Conservation (phyloP, 2,797 vertebrate genomes). For the Micromesistius poutassou region DNA sequence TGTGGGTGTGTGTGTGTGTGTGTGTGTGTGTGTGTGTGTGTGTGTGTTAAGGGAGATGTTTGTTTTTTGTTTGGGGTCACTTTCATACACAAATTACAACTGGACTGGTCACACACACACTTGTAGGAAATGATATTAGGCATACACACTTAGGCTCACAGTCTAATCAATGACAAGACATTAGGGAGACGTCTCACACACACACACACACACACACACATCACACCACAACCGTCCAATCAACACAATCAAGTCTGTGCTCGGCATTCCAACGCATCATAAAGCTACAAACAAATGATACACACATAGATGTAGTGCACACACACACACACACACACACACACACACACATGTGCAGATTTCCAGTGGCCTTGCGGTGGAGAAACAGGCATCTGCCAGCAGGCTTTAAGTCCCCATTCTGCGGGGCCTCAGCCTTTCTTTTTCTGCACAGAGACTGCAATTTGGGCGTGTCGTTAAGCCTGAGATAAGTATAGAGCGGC, state of each 20-base stretch:
- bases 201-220: conserved; percentile 7
- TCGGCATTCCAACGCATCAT: not conserved
- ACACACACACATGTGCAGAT: conserved; percentile 35
- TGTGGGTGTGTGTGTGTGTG: too few relatives aligned
- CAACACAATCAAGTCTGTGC: not conserved
- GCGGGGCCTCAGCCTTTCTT: conserved; percentile 58
- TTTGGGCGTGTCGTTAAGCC: conserved; percentile 68
- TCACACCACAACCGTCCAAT: not conserved
- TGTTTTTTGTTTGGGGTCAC: not conserved
- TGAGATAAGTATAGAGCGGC: conserved; percentile 71
- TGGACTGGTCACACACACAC: conserved; percentile 6
- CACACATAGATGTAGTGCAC: not conserved
- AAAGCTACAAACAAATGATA: not conserved
- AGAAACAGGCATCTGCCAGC: conserved; percentile 55
- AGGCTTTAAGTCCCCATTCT: conserved; percentile 49
- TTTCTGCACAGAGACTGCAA: conserved; percentile 62
- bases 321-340: conserved; percentile 17
- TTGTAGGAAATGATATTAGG: conserved; percentile 16
- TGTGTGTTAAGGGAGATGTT: not conserved
- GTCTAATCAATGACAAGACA: conserved; percentile 14
- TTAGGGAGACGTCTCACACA: not conserved
- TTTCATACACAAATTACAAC: not conserved
- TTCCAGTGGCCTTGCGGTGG: conserved; percentile 43
- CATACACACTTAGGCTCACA: not conserved
- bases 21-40: not conserved